Base-by-base conservation (phyloP, 2,113 vertebrate genomes). In the Nesospiza acunhae region DNA sequence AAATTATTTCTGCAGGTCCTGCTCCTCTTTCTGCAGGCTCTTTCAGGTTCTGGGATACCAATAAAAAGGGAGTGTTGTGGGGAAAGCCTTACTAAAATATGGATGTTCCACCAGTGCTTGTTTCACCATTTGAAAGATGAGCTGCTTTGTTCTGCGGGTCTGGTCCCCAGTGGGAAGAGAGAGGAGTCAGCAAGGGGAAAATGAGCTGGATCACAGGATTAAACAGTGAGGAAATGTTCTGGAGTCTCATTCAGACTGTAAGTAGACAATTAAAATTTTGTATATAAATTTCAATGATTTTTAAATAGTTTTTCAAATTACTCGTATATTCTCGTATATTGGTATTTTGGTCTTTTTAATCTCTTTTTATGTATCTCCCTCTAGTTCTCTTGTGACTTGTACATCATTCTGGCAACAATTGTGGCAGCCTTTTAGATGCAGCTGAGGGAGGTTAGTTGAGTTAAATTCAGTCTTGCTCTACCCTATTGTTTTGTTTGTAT, bases 401-500 rank as follows among this genome's bases (percentile, higher is more conserved):
- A 53, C 53, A 87, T 96, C 41, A 6, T 90, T 89, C 72, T 96
- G 64, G 93, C 31, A 90, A 84, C 52, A 89, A 74, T 3, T 39
- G 44, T 69, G 69, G 59, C 39, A 89, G 59, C 62, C 59, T 89
- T 96, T 95, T 94, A 80, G 81, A 91, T 72, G 58, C 37, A 95
- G 47, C 19, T 37, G 91, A 95, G 69, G 49, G 44, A 95, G 64
- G 85, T 93, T 78, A 94, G 50, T 87, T 87, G 84, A 86, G 28
- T 84, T 70, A 92, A 94, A 93, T 77, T 96, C 88, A 89, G 69
- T 63, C 58, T 91, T 90, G 70, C 81, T 93, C 27, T 91, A 58
- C 21, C 35, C 47, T 76, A 10, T 70, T 47, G 17, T 86, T 96
- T 70, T 53, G 23, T 89, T 96, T 20, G 0, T 62, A 66, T 73